Conservation (phyloP, 2,888 invertebrate species). For the Elmis aenea region DNA sequence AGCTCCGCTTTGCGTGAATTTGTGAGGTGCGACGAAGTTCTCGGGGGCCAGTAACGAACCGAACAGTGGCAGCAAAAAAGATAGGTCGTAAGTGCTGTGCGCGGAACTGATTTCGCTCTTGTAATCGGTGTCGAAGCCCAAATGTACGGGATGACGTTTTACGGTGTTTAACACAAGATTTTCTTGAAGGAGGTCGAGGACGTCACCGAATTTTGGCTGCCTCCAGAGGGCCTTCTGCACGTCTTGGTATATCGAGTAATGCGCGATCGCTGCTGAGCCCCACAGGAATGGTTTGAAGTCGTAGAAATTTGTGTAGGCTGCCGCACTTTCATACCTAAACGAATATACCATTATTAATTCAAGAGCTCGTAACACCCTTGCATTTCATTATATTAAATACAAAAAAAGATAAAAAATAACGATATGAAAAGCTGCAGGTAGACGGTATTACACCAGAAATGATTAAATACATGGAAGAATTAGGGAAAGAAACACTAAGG, state of each 20-base stretch:
- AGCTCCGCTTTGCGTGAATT: conserved; percentile 64
- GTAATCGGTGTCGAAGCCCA: conserved; percentile 8
- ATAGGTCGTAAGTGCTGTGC: conserved; percentile 68
- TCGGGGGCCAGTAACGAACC: conserved; percentile 70
- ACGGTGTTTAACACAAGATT: conserved; percentile 64
- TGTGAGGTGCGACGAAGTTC: conserved; percentile 65
- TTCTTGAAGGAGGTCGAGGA: conserved; percentile 65
- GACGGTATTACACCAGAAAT: no score
- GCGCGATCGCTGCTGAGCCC: conserved; percentile 74
- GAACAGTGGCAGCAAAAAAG: conserved; percentile 75
- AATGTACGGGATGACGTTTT: conserved; percentile 57
- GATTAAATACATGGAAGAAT: no score
- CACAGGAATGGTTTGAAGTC: conserved; percentile 69
- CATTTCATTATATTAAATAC: conserved; percentile 2
- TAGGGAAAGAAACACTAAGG: no score
- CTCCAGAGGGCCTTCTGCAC: conserved; percentile 58
- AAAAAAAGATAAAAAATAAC: conserved; percentile 2
- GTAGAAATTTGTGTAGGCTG: conserved; percentile 36
- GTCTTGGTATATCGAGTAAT: conserved; percentile 65
- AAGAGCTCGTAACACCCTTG: background rate
- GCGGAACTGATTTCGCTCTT: conserved; percentile 5
- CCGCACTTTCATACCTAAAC: conserved; percentile 36
- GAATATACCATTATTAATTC: no score
- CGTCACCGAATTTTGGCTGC: conserved; percentile 67
- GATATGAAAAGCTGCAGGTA: conserved; percentile 23